Evolutionary conservation across 2,797 vertebrate genomes (phyloP).

Genomic region (Chloroceryle inda): DNA sequence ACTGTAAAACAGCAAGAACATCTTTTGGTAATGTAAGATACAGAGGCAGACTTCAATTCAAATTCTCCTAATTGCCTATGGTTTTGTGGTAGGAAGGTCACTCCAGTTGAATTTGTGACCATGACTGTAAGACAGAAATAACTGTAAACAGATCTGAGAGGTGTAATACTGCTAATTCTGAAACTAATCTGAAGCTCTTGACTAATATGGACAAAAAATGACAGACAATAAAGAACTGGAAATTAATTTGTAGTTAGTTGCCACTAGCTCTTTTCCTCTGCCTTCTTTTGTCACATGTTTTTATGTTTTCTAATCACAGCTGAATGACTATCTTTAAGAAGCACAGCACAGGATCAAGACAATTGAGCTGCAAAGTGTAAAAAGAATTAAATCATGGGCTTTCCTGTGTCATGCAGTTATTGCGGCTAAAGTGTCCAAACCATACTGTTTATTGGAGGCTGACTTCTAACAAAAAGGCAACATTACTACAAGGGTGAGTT

Average conservation of each 20-base stretch:
- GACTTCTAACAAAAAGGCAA: not conserved
- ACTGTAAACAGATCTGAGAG: not conserved
- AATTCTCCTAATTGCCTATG: not conserved
- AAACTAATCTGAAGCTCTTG: not conserved
- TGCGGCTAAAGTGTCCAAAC: not conserved
- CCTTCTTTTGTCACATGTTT: not conserved
- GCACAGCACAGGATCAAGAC: not conserved
- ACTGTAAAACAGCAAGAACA: not conserved
- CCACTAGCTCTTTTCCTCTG: not conserved
- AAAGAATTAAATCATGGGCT: not conserved
- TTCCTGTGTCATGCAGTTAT: not conserved
- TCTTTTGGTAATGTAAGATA: not conserved
- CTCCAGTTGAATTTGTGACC: not conserved
- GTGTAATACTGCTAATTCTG: not conserved
- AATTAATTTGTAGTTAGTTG: not conserved
- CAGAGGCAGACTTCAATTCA: not conserved
- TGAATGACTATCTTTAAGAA: not conserved
- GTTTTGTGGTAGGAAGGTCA: not conserved
- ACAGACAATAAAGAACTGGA: not conserved
- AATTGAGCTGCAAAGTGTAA: not conserved
- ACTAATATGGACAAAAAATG: not conserved
- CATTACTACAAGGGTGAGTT: fast-evolving
- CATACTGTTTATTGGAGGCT: not conserved
- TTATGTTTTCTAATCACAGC: not conserved
- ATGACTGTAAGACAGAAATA: not conserved